Conservation (phyloP, 2,888 invertebrate genomes). For the Rhagonycha fulva region DNA sequence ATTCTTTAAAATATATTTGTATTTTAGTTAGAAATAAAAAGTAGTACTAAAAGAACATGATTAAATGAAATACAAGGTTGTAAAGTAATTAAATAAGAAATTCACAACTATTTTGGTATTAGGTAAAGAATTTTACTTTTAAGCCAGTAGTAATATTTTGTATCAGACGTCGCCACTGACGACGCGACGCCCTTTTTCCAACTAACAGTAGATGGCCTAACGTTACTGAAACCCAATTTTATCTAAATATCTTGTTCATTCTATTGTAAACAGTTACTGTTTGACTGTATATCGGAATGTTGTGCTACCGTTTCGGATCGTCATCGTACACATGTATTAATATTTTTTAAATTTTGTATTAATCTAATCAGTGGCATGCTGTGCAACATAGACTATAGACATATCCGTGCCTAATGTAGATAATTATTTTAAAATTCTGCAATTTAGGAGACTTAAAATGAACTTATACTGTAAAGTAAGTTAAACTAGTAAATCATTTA, state of each 20-base stretch:
- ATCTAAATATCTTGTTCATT: neutral
- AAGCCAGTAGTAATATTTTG: neutral
- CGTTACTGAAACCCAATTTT: neutral
- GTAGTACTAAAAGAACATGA: neutral
- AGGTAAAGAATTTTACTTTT: neutral
- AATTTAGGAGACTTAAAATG: neutral
- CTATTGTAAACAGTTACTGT: slow-evolving; percentile 13
- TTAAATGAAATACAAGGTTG: neutral
- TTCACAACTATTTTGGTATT: neutral
- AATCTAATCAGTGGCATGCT: neutral
- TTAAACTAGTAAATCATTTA: neutral
- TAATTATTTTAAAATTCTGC: neutral
- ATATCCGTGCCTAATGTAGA: neutral
- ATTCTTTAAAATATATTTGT: neutral
- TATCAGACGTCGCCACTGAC: slow-evolving; percentile 11
- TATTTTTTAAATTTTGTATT: neutral
- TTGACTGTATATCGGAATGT: slow-evolving; percentile 13
- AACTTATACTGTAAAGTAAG: neutral
- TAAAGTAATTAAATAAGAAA: neutral
- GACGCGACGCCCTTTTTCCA: neutral
- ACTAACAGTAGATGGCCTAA: slow-evolving; percentile 8
- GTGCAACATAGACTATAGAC: neutral
- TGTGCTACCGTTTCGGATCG: slow-evolving; percentile 11
- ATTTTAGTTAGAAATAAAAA: neutral
- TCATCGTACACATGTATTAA: slow-evolving; percentile 17